Evolutionary conservation across 2,797 vertebrate species (phyloP), one percentile per base, ranked within the genome.

Genomic region (Gila robusta): DNA sequence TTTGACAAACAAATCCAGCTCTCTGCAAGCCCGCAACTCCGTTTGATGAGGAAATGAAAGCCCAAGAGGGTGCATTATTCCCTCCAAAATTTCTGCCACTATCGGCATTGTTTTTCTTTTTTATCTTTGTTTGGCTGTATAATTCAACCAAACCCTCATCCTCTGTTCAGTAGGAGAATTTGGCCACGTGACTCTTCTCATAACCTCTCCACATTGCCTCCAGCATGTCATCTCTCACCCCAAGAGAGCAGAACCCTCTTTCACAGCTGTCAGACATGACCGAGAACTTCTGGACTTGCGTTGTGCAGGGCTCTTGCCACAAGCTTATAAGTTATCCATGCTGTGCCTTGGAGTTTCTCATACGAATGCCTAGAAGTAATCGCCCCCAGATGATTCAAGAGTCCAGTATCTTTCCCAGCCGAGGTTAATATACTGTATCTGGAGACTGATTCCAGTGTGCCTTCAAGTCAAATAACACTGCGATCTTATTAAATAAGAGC

Each of bases 1-100:
- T 85, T 62, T 79, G 62, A 85, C 52, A 81, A 86, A 82, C 74
- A 73, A 78, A 49, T 37, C 73, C 72, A 76, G 77, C 79, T 84
- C 62, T 44, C 52, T 32, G 47, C 71, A 19, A 87, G 74, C 83
- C 76, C n/a, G 28, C 76, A 66, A 23, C 72, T 81, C 49, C 87
- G 79, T 89, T 87, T 87, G 86, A 89, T 85, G 82, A 74, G 83
- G 59, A 87, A 87, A 89, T 89, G 74, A 89, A 89, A 88, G 83
- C 59, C 47, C 52, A 21, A 79, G 83, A 85, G 47, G 59, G 26
- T 59, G 64, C n/a, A 84, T 72, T 86, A 81, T 86, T 86, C 41
- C 41, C 4, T 52, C 41, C 78, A 28, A 66, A 73, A 66, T 72
- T 26, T 79, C 74, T 59, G 49, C 66, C 81, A 47, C 81, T 83